These are phyloP conservation scores for Calameuta idolon DNA, from an alignment of 2,888 invertebrate species.

Conservation along the genomic window DNA sequence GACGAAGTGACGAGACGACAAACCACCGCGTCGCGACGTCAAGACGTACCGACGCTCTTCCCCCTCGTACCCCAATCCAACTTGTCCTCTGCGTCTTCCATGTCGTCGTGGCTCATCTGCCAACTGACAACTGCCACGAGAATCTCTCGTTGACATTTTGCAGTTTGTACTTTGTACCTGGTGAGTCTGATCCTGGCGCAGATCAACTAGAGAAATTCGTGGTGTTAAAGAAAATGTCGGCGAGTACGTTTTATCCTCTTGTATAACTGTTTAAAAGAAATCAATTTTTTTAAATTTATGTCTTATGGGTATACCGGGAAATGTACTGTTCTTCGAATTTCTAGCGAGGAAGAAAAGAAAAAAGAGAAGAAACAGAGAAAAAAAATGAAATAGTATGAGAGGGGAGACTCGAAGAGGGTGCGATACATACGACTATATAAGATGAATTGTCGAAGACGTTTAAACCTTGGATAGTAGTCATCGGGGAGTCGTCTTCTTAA, in stretches of 20 bases:
- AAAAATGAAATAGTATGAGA: slow-evolving; percentile 3
- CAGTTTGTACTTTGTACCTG: slow-evolving; percentile 2
- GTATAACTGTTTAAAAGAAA: neutral
- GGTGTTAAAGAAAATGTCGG: neutral
- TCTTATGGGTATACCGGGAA: neutral
- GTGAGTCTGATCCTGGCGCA: neutral
- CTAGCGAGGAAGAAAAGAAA: neutral
- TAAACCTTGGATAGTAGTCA: slow-evolving; percentile 1
- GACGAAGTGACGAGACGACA: slow-evolving; percentile 48
- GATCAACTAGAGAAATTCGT: neutral
- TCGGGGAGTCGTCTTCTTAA: slow-evolving; percentile 2
- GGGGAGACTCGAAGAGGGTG: slow-evolving; percentile 3
- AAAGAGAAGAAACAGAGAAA: neutral
- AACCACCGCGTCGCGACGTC: slow-evolving; percentile 34
- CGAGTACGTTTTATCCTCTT: neutral
- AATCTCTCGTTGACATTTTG: slow-evolving; percentile 27
- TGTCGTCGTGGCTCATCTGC: slow-evolving; percentile 29
- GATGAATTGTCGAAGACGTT: slow-evolving; percentile 3
- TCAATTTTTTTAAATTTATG: neutral
- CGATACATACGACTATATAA: slow-evolving; percentile 2
- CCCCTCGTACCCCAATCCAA: slow-evolving; percentile 13
- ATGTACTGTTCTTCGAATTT: neutral
- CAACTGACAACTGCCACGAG: slow-evolving; percentile 34
- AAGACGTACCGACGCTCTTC: slow-evolving; percentile 19
- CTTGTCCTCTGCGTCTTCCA: slow-evolving; percentile 4